A percentile compares a stretch with the other conserved stretches of the same genome.
Evolutionary conservation across 2,888 invertebrate genomes (phyloP).

Genomic region (Epinotia brunnichana): DNA sequence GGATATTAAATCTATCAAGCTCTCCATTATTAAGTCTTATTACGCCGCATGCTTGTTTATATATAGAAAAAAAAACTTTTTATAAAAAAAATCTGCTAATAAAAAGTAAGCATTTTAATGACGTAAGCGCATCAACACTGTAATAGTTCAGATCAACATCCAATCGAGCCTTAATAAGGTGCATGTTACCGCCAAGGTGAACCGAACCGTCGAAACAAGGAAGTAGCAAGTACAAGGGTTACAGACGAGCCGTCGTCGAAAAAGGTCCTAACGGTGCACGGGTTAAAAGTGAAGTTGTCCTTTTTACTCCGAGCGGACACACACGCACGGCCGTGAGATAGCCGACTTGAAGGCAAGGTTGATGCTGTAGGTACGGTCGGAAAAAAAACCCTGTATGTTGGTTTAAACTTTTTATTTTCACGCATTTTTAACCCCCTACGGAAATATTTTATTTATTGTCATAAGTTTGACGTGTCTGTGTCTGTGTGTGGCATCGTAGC

Average conservation of each 20-base stretch:
- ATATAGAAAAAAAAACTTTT: background rate
- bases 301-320: constrained; percentile 29
- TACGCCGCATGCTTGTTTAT: too few species aligned
- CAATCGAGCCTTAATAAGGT: constrained; percentile 29
- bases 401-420: background rate
- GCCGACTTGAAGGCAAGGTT: constrained; percentile 81
- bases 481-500: too few species aligned
- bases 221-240: constrained; percentile 57
- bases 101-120: background rate
- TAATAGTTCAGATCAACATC: constrained; percentile 8
- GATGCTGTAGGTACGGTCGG: constrained; percentile 64
- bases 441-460: too few species aligned
- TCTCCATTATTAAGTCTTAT: too few species aligned
- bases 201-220: constrained; percentile 58
- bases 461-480: too few species aligned
- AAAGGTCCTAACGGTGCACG: constrained; percentile 4
- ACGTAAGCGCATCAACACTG: background rate
- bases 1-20: too few species aligned
- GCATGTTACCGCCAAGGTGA: constrained; percentile 29
- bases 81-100: background rate
- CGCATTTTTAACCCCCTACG: too few species aligned
- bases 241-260: background rate
- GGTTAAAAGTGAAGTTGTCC: background rate
- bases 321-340: constrained; percentile 74
- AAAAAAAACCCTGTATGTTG: constrained; percentile 52